These are phyloP conservation scores for Fistularia tabacaria DNA, from an alignment of 2,797 vertebrate species.

Conservation along the genomic window DNA sequence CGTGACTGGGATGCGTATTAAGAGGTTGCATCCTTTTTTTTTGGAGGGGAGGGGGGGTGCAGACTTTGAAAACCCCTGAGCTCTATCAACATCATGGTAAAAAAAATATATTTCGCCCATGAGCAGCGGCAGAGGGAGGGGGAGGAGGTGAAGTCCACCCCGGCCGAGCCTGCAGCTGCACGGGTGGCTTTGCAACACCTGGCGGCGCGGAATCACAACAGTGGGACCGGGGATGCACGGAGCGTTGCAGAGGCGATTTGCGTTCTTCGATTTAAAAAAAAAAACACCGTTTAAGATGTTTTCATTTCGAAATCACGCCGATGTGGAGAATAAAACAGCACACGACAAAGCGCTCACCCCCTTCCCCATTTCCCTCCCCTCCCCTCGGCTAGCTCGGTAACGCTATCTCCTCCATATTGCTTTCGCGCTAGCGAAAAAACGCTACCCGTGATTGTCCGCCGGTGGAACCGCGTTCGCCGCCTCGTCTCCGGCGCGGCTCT, in stretches of 20 bases:
- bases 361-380: not conserved
- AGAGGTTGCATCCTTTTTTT: no score
- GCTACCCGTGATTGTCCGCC: no score
- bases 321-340: not conserved
- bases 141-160: no score
- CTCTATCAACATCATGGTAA: no score
- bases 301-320: not conserved
- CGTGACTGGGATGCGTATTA: no score
- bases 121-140: not conserved
- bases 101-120: not conserved
- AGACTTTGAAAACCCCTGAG: no score
- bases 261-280: no score
- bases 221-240: not conserved
- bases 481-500: no score
- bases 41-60: no score
- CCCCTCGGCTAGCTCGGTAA: slow-evolving; percentile 17
- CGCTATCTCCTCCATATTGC: slow-evolving; percentile 58
- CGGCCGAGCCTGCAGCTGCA: not conserved
- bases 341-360: slow-evolving; percentile 38
- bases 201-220: slow-evolving; percentile 4
- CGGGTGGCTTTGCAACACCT: slow-evolving; percentile 41
- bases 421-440: slow-evolving; percentile 7
- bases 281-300: not conserved
- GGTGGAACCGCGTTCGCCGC: no score
- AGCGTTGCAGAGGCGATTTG: not conserved